Percentiles rank a stretch among this genome's conserved stretches.
Conservation (phyloP, 1,140 invertebrate species). For the Heliconius hewitsoni region DNA sequence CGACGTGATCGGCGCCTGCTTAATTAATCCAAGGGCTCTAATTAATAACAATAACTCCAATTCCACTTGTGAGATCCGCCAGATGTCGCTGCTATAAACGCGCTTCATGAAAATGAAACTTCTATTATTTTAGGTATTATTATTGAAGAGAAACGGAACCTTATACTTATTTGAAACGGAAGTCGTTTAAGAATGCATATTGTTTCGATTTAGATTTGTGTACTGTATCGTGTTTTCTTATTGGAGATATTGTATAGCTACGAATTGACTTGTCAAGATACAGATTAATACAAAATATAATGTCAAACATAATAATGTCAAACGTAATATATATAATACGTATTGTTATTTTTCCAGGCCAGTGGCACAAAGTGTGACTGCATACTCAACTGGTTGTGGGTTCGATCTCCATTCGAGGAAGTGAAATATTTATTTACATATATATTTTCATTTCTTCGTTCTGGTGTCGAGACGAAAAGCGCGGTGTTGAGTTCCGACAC, state of each 20-base stretch:
- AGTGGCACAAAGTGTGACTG: too few relatives aligned
- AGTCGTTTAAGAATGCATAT: not conserved
- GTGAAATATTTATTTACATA: too few relatives aligned
- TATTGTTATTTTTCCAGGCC: too few relatives aligned
- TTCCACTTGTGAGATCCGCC: constrained; percentile 63
- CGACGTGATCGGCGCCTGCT: constrained; percentile 77
- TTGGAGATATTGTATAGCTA: not conserved
- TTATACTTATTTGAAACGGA: not conserved
- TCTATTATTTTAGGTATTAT: constrained; percentile 55
- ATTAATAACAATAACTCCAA: constrained; percentile 79
- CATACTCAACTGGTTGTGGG: too few relatives aligned
- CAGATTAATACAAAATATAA: too few relatives aligned
- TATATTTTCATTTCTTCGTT: too few relatives aligned
- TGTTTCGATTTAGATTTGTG: not conserved
- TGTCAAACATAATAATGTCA: too few relatives aligned
- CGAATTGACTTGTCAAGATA: too few relatives aligned
- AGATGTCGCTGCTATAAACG: constrained; percentile 66
- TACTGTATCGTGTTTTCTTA: not conserved
- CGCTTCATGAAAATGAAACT: constrained; percentile 60
- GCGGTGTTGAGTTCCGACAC: too few relatives aligned
- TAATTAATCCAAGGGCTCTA: constrained; percentile 77
- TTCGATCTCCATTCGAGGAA: too few relatives aligned
- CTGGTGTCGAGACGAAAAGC: too few relatives aligned
- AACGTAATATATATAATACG: too few relatives aligned
- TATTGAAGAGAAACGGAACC: constrained; percentile 32